phyloP scores from a whole-genome alignment of 2,888 invertebrate species.

The Dyspetes luteomarginatus region DNA sequence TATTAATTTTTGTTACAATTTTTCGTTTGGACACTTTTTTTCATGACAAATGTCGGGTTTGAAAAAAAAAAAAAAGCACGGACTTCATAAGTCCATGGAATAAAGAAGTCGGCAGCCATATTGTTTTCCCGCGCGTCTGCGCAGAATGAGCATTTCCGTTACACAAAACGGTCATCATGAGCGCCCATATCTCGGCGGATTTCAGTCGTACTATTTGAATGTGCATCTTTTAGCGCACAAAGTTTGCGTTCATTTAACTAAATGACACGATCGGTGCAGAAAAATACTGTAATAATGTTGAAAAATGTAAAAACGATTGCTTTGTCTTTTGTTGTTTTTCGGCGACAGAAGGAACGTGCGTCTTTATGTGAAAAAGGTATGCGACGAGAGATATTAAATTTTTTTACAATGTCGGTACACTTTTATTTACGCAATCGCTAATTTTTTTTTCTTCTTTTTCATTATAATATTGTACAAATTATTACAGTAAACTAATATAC shows the following conservation, averaged over 20 bases:
- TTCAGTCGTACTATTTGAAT: neutral
- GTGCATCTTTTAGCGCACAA: neutral
- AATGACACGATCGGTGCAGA: neutral
- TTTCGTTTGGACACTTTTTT: no score
- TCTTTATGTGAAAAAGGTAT: neutral
- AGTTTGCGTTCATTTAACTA: neutral
- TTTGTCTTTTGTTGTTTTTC: neutral
- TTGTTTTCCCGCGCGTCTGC: neutral
- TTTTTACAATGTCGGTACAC: conserved; percentile 82
- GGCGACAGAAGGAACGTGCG: neutral
- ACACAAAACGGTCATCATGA: no score
- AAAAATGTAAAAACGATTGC: neutral
- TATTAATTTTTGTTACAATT: no score
- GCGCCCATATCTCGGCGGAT: neutral
- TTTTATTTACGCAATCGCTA: conserved; percentile 80
- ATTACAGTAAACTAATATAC: conserved; percentile 82
- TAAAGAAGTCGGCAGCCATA: no score
- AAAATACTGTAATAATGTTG: neutral
- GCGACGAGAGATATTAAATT: conserved; percentile 26
- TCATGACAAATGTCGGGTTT: no score
- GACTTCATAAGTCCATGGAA: no score
- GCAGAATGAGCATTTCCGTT: no score
- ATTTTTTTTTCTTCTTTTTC: conserved; percentile 72
- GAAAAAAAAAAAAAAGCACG: no score
- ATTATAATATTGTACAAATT: conserved; percentile 83